Conservation (phyloP, 2,113 vertebrate genomes). For the Chauna torquata region DNA sequence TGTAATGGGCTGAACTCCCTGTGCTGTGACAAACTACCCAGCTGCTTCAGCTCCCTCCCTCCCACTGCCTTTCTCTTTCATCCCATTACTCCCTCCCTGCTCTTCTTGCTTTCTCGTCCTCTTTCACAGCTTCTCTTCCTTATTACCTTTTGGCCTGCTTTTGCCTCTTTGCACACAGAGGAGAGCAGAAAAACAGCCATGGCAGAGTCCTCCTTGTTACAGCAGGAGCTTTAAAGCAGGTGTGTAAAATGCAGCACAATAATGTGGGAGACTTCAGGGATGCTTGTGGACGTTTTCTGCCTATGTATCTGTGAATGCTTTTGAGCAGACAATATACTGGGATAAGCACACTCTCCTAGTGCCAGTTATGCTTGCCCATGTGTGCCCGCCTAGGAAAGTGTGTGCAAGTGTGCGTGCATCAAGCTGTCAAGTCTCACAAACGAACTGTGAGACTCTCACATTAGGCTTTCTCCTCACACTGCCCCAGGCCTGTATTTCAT, state of each 20-base stretch:
- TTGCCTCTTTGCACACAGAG: neutral
- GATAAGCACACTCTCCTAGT: neutral
- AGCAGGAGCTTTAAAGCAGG: neutral
- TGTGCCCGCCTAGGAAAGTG: neutral
- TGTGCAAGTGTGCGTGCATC: neutral
- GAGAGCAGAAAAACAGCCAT: neutral
- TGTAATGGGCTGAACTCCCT: neutral
- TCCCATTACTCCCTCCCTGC: neutral
- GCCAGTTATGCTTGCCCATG: fast-evolving
- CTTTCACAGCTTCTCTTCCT: neutral
- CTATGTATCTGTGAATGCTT: neutral
- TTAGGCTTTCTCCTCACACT: neutral
- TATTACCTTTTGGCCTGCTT: neutral
- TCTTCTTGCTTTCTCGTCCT: neutral
- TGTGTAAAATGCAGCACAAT: neutral
- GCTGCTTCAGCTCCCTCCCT: neutral
- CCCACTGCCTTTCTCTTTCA: neutral
- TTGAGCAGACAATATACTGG: neutral
- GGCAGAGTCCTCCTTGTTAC: neutral
- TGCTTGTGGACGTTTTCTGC: neutral
- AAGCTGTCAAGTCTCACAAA: neutral
- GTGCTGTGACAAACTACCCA: slow-evolving; percentile 10
- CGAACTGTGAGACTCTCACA: neutral
- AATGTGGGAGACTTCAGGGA: neutral
- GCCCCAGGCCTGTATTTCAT: neutral